phyloP scores from a whole-genome alignment of 2,113 vertebrate species.

The Perca flavescens region DNA sequence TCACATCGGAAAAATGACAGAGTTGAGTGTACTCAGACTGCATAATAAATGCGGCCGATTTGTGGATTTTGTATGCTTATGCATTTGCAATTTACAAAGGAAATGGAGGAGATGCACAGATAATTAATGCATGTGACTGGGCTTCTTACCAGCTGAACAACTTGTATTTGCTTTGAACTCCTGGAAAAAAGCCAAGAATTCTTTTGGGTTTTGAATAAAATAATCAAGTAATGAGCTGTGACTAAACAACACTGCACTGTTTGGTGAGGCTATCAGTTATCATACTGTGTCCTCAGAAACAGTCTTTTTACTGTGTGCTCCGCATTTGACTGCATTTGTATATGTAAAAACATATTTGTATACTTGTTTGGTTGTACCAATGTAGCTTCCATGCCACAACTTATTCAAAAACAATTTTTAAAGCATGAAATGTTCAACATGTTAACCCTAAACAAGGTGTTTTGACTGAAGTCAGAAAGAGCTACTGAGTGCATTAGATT shows the following conservation, averaged over 20 bases:
- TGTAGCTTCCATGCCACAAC: background rate
- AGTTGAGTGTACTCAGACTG: background rate
- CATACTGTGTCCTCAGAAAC: too few species aligned
- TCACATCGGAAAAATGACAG: background rate
- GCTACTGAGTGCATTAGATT: background rate
- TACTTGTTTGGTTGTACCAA: background rate
- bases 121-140: too few species aligned
- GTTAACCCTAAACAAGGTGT: background rate
- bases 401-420: background rate
- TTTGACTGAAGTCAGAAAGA: background rate
- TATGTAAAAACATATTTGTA: conserved; percentile 15
- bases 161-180: too few species aligned
- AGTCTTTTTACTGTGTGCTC: background rate
- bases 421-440: background rate
- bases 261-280: too few species aligned
- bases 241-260: too few species aligned
- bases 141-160: too few species aligned
- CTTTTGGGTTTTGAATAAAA: too few species aligned
- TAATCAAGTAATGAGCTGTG: too few species aligned
- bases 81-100: too few species aligned
- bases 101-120: too few species aligned
- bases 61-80: too few species aligned
- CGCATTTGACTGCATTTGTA: conserved; percentile 9
- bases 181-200: too few species aligned
- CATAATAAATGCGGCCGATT: background rate